A percentile compares a stretch with the other conserved stretches of the same genome.
These are phyloP conservation scores for Harpegnathos saltator DNA, from an alignment of 1,140 invertebrate genomes.

Conservation along the genomic window DNA sequence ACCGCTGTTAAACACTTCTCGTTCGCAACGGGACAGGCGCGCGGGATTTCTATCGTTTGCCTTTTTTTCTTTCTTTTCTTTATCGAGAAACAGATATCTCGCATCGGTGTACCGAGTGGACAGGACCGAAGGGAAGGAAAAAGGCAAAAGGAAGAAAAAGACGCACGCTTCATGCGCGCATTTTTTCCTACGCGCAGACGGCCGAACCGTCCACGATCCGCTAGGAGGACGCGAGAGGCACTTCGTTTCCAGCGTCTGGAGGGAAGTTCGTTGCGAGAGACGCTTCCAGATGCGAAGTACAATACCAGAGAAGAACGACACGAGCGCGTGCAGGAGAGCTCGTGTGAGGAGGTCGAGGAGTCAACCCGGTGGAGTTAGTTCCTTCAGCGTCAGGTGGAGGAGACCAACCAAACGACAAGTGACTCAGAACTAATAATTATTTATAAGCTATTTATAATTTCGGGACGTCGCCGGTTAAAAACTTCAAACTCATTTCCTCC, in stretches of 20 bases:
- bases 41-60: slow-evolving; percentile 10
- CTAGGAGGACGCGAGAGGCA: neutral
- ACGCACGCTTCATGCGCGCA: neutral
- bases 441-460: too few relatives aligned
- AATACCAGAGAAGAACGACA: neutral
- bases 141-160: neutral
- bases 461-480: too few relatives aligned
- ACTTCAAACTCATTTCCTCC: too few relatives aligned
- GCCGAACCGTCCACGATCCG: neutral
- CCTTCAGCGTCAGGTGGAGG: too few relatives aligned
- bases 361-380: too few relatives aligned
- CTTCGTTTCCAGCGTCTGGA: slow-evolving; percentile 10
- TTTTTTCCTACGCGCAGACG: neutral
- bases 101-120: slow-evolving; percentile 14
- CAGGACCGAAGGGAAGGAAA: neutral
- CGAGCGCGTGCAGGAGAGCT: too few relatives aligned
- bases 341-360: too few relatives aligned
- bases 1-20: slow-evolving; percentile 50
- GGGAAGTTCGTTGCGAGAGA: neutral
- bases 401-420: too few relatives aligned
- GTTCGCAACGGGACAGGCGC: slow-evolving; percentile 40
- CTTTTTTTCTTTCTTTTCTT: slow-evolving; percentile 6
- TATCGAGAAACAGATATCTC: slow-evolving; percentile 56
- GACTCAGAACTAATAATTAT: too few relatives aligned
- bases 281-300: neutral